Base-by-base conservation (phyloP, 2,888 invertebrate genomes). In the Noctua comes region DNA sequence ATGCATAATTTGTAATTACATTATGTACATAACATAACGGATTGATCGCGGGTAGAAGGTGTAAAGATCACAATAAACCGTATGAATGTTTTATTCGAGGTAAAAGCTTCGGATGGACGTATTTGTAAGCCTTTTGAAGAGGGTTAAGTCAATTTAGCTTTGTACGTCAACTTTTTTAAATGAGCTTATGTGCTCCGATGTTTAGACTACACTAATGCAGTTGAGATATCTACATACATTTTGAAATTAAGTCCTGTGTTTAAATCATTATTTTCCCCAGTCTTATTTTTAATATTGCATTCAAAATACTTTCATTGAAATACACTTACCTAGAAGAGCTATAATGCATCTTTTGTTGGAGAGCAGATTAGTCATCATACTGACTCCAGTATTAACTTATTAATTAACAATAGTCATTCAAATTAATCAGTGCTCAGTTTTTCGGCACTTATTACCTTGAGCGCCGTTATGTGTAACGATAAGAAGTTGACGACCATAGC, bases 121-220 rank as follows among this genome's bases (percentile, higher is more conserved):
- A 93, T 95, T 93, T 94, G 93, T 95, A 95, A 95, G 94, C 95
- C 94, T 91, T 95, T 94, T 96, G 96, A 96, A 94, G 94, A 96
- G 96, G 96, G 96, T 96, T 95, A 94, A 95, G 94, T 94, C 95
- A 94, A 94, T 94, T 95, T 94, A 93, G 95, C 93, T 96, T 94
- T 94, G 92, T 89, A 91, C 94, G 94, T 96, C 96, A 96, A 94
- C 93, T 95, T 96, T 96, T 96, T 96, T 94, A 73, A 92, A 91
- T 90, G 89, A 89, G 92, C 91, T 93, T 92, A 91, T 91, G 88
- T 91, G 88, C 84, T 90, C 85, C 74, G 64, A 80, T 86, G 84
- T 86, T 82, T 89, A 89, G 86, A 85, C 79, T 84, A 83, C 82
- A 79, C 83, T 85, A 85, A 90, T 84, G 85, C 89, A 90, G 86